These are phyloP conservation scores for Nymphicus hollandicus DNA, from an alignment of 2,113 vertebrate species.

Conservation along the genomic window DNA sequence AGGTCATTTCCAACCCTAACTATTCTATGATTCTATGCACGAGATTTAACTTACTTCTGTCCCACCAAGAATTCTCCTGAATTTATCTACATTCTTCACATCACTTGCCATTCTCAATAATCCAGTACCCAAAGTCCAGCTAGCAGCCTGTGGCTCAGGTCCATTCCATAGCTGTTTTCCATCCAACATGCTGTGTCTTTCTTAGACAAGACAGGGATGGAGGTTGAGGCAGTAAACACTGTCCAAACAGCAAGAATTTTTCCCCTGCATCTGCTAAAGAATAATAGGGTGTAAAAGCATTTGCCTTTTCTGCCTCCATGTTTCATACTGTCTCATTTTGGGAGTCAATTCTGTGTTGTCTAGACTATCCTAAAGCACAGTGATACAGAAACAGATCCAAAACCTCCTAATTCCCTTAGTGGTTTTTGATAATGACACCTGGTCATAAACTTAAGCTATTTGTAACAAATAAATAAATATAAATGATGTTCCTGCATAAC, in stretches of 20 bases:
- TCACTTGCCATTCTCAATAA: neutral
- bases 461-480: neutral
- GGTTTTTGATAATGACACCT: neutral
- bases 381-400: neutral
- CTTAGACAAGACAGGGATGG: neutral
- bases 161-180: neutral
- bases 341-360: neutral
- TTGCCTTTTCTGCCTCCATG: neutral
- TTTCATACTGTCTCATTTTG: neutral
- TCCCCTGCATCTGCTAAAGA: neutral
- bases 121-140: neutral
- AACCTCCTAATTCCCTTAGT: neutral
- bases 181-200: neutral
- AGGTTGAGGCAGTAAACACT: neutral
- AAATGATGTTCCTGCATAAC: neutral
- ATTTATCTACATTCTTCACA: neutral
- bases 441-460: neutral
- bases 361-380: neutral
- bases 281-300: neutral
- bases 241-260: neutral
- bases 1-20: too few relatives aligned
- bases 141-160: neutral
- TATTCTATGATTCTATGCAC: too few relatives aligned
- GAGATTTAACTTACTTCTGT: neutral
- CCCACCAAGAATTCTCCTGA: neutral